A percentile compares a stretch with the other conserved stretches of the same genome.
phyloP scores from a whole-genome alignment of 2,888 invertebrate species.

The Xestia sexstrigata region DNA sequence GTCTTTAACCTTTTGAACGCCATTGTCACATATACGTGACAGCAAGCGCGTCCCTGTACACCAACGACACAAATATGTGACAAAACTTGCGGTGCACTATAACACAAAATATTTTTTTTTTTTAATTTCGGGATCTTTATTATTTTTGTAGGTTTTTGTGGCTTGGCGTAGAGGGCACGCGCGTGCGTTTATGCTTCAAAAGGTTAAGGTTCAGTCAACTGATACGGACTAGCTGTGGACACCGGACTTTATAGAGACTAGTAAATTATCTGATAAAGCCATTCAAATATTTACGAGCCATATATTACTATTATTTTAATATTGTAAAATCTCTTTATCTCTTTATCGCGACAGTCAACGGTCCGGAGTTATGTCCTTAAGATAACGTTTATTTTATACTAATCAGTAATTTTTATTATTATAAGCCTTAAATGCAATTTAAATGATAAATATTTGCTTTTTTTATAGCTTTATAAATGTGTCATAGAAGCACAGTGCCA shows the following conservation, averaged over 20 bases:
- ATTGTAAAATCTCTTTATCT: background rate
- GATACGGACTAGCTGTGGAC: background rate
- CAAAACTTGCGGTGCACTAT: no score
- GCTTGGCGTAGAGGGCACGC: no score
- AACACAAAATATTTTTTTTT: no score
- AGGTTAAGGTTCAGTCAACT: background rate
- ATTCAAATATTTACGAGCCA: background rate
- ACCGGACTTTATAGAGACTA: background rate
- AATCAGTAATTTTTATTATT: constrained; percentile 20
- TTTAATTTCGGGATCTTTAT: no score
- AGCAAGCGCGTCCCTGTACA: no score
- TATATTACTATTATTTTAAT: no score
- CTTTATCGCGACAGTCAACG: background rate
- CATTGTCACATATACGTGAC: no score
- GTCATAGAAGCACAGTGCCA: constrained; percentile 38
- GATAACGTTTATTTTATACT: constrained; percentile 4
- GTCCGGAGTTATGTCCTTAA: background rate
- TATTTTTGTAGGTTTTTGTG: no score
- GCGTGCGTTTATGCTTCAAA: no score
- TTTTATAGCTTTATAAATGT: background rate
- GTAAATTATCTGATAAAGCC: background rate
- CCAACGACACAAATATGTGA: no score
- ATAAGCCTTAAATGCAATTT: constrained; percentile 19
- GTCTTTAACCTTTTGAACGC: no score
- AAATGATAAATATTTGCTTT: constrained; percentile 16